Conservation (phyloP, 2,797 vertebrate species). For the Meda fulgida region DNA sequence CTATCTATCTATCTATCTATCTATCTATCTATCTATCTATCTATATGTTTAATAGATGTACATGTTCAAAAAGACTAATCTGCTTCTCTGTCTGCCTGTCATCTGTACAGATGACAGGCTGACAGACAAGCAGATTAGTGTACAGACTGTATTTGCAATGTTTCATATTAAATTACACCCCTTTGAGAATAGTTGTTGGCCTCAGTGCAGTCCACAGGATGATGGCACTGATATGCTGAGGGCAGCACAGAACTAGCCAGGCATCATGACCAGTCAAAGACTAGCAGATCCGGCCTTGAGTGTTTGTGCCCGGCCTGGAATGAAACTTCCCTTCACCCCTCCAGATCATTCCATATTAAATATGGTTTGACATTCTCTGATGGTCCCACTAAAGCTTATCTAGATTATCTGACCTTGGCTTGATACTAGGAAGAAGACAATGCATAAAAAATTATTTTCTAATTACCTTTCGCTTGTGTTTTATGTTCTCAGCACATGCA, state of each 20-base stretch:
- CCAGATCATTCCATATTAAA: not conserved
- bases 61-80: not conserved
- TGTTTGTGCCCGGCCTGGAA: not conserved
- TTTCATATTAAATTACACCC: slow-evolving; percentile 12
- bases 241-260: not conserved
- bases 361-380: not conserved
- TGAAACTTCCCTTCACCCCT: not conserved
- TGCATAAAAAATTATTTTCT: slow-evolving; percentile 68
- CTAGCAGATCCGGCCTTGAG: not conserved
- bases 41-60: not conserved
- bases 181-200: slow-evolving; percentile 1
- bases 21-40: not conserved
- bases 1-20: not conserved
- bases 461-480: slow-evolving; percentile 70
- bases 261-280: not conserved
- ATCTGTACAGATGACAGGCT: no score
- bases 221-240: slow-evolving; percentile 56
- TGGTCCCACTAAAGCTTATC: not conserved
- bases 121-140: no score
- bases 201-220: slow-evolving; percentile 56
- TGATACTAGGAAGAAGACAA: slow-evolving; percentile 60
- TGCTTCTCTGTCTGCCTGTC: not conserved
- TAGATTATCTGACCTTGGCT: slow-evolving; percentile 66
- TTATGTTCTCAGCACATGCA: slow-evolving; percentile 74
- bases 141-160: slow-evolving; percentile 16